Percentiles rank a stretch among this genome's conserved stretches.
These are phyloP conservation scores for Luscinia megarhynchos DNA, from an alignment of 2,797 vertebrate genomes.

Conservation along the genomic window DNA sequence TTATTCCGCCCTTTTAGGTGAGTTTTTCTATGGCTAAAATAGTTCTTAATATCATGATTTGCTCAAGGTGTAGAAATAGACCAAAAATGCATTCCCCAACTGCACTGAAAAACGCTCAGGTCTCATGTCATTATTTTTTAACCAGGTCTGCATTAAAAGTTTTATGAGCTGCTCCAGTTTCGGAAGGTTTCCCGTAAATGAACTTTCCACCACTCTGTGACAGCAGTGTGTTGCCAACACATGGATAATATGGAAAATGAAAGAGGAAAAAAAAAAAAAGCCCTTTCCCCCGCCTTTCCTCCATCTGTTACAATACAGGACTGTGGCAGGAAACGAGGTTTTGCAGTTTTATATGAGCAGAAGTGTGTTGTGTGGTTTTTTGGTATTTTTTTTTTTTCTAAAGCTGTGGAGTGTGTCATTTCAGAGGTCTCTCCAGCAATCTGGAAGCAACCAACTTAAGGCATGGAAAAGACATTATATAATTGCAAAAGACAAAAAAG, in stretches of 20 bases:
- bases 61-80: constrained; percentile 16
- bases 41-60: constrained; percentile 10
- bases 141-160: constrained; percentile 63
- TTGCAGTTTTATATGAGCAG: constrained; percentile 64
- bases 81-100: not conserved
- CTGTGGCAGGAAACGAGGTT: constrained; percentile 69
- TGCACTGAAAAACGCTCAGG: not conserved
- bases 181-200: constrained; percentile 72
- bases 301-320: constrained; percentile 63
- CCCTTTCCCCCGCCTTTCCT: not conserved
- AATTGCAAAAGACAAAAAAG: constrained; percentile 61
- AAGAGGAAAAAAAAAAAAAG: not conserved
- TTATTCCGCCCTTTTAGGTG: not conserved
- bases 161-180: constrained; percentile 68
- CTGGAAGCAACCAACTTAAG: constrained; percentile 61
- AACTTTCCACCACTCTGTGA: constrained; percentile 67
- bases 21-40: not conserved
- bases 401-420: constrained; percentile 51
- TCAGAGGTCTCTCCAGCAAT: constrained; percentile 58
- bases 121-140: constrained; percentile 66
- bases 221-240: constrained; percentile 53
- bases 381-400: not conserved
- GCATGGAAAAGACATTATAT: constrained; percentile 74
- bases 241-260: constrained; percentile 68
- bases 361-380: constrained; percentile 25